Evolutionary conservation across 1,140 invertebrate species (phyloP), one percentile per base, ranked within the genome.

Genomic region (Coelopa frigida): DNA sequence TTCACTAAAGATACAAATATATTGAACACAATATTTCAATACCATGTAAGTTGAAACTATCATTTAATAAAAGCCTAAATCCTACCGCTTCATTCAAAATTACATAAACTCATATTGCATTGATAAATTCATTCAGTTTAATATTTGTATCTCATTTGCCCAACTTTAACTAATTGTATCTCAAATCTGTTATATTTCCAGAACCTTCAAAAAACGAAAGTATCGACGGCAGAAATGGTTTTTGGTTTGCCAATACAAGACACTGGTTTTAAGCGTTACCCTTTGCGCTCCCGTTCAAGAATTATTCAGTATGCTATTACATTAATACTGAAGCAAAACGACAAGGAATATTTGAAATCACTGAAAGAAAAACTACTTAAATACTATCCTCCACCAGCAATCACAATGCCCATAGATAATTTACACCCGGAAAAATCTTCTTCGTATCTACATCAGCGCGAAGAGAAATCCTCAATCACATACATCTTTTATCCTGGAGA

Each of bases 191-290:
- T 58, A 21, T 51, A 47, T 58, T 70, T 73, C 47, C 49, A 84
- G 82, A 82, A 78, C 72, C 66, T 81, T 36, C 81, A 84, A 64
- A 84, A 84, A 71, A 81, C 85, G 32, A 87, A 89, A 71, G 82
- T 82, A 18, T 89, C 85, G 41, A 72, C 87, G n/a, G 79, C 87
- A 17, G 93, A 96, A 72, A 83, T 98, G 70, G 71, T 94, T 4
- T 94, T 96, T 73, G 94, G 93, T 12, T 81, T 97, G 74, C 86
- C 83, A 41, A 78, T 94, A 57, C 82, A 85, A 58, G 88, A 94
- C 62, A 89, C 89, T 1, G 93, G 91, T 5, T 78, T 96, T 42
- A 91, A 91, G 62, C 72, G 85, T 40, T 89, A 92, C 71, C 89
- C 89, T 4, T 71, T 91, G 21, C 75, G 88, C 12, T 82, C 84